phyloP scores from a whole-genome alignment of 2,888 invertebrate genomes.

The Lamellibrachia columna region DNA sequence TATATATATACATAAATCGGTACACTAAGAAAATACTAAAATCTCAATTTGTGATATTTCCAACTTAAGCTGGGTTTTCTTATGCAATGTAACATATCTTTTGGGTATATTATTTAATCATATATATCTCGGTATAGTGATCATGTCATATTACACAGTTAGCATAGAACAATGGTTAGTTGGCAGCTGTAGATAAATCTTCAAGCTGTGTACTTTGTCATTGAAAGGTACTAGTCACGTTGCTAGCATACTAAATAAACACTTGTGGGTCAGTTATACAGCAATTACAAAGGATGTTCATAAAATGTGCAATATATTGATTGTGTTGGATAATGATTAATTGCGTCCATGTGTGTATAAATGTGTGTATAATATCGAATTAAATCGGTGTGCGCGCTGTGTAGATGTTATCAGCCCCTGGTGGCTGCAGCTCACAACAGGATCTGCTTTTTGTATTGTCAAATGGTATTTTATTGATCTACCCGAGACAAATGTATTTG shows the following conservation, averaged over 20 bases:
- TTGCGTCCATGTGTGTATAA: constrained; percentile 3
- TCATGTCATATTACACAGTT: not conserved
- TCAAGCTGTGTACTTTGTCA: not conserved
- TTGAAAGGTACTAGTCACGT: not conserved
- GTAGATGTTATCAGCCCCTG: not conserved
- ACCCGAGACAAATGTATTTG: not conserved
- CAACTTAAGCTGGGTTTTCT: too few relatives aligned
- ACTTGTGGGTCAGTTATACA: not conserved
- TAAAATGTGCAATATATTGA: not conserved
- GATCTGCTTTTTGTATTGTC: not conserved
- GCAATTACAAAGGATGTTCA: not conserved
- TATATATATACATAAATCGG: too few relatives aligned
- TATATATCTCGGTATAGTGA: not conserved
- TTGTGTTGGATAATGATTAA: not conserved
- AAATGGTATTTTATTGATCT: not conserved
- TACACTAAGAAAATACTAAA: too few relatives aligned
- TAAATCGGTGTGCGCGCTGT: not conserved
- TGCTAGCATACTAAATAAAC: not conserved
- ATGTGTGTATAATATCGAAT: not conserved
- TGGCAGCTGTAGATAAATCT: not conserved
- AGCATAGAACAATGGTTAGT: not conserved
- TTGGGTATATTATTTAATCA: not conserved
- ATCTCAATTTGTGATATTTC: too few relatives aligned
- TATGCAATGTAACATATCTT: not conserved
- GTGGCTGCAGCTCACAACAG: not conserved